These are phyloP conservation scores for Monopis laevigella DNA, from an alignment of 2,888 invertebrate species.

Conservation along the genomic window DNA sequence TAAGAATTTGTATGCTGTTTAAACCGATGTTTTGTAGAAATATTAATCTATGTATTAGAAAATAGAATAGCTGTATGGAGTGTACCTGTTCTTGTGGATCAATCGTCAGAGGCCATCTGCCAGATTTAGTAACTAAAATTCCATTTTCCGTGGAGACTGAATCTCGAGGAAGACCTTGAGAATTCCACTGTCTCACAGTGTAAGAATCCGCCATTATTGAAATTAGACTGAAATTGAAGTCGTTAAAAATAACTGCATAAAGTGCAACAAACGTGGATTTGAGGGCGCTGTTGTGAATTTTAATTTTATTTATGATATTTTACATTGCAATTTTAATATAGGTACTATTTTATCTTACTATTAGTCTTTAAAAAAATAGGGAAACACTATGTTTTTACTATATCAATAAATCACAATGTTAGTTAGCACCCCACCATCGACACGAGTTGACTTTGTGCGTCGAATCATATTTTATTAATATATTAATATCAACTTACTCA, in stretches of 20 bases:
- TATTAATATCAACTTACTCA: conserved; percentile 56
- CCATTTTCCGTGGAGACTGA: conserved; percentile 92
- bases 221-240: conserved; percentile 74
- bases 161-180: conserved; percentile 88
- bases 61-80: too few species aligned
- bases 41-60: too few species aligned
- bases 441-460: not conserved
- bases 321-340: not conserved
- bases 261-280: too few species aligned
- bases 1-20: conserved; percentile 28
- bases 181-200: conserved; percentile 90
- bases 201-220: conserved; percentile 82
- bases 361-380: not conserved
- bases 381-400: too few species aligned
- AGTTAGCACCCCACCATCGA: not conserved
- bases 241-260: too few species aligned
- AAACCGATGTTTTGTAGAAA: too few species aligned
- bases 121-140: conserved; percentile 83
- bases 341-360: not conserved
- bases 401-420: conserved; percentile 17
- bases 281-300: too few species aligned
- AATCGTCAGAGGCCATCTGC: conserved; percentile 91
- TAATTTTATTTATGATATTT: conserved; percentile 23
- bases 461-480: not conserved
- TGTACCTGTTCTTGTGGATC: conserved; percentile 95